phyloP scores from a whole-genome alignment of 2,797 vertebrate genomes.

The Micromesistius poutassou region DNA sequence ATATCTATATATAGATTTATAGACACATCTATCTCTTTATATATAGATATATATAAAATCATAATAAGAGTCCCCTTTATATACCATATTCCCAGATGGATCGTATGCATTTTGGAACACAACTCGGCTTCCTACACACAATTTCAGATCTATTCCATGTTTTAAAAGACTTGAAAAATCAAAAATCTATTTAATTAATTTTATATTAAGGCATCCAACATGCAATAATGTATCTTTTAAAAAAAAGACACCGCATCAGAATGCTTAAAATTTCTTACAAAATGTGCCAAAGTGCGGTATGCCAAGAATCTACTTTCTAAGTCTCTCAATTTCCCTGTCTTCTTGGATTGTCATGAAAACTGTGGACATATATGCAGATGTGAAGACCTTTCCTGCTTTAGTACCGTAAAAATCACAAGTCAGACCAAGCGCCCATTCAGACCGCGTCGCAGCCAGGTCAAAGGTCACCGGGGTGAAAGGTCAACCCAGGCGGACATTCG shows the following conservation, averaged over 20 bases:
- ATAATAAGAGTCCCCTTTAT: not conserved
- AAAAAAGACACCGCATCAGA: constrained; percentile 71
- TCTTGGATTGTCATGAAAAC: constrained; percentile 78
- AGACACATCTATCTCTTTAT: not conserved
- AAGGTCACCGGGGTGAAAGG: constrained; percentile 46
- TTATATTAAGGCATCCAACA: constrained; percentile 73
- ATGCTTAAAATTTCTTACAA: constrained; percentile 73
- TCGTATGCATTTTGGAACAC: constrained; percentile 58
- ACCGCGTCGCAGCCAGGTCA: constrained; percentile 51
- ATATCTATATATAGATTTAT: not conserved
- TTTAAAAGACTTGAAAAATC: constrained; percentile 54
- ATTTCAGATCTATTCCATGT: constrained; percentile 59
- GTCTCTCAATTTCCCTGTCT: constrained; percentile 60
- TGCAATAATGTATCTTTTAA: constrained; percentile 65
- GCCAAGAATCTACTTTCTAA: constrained; percentile 68
- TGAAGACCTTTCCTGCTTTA: constrained; percentile 58
- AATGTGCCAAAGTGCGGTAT: constrained; percentile 80
- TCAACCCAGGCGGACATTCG: constrained; percentile 20
- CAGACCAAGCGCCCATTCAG: constrained; percentile 47
- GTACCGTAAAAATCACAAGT: constrained; percentile 70
- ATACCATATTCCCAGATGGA: not conserved
- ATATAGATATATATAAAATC: not conserved
- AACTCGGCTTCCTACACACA: constrained; percentile 57
- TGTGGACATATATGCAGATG: constrained; percentile 52
- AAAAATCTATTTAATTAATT: constrained; percentile 46